These are phyloP conservation scores for Syrista parreyssii DNA, from an alignment of 2,888 invertebrate genomes.

Conservation along the genomic window DNA sequence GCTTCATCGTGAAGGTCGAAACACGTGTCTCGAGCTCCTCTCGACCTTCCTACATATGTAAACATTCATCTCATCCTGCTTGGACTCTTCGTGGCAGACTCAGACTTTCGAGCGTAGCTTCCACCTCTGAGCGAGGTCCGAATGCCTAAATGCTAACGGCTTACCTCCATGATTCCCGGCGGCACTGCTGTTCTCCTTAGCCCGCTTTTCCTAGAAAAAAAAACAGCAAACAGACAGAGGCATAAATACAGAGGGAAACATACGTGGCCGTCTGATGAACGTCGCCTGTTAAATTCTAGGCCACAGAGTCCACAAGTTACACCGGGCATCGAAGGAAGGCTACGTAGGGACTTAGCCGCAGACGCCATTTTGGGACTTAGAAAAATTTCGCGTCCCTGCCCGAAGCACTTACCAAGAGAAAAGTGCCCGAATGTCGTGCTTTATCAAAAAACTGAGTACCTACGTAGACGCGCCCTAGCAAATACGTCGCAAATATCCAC, in stretches of 20 bases:
- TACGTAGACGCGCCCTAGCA: slow-evolving; percentile 15
- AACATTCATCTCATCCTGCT: too few species aligned
- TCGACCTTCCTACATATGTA: not conserved
- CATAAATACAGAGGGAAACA: too few species aligned
- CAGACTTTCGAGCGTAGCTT: not conserved
- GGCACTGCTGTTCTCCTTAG: slow-evolving; percentile 62
- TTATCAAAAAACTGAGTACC: slow-evolving; percentile 38
- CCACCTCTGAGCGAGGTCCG: not conserved
- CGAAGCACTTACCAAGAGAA: slow-evolving; percentile 68
- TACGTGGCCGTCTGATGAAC: too few species aligned
- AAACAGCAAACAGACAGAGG: slow-evolving; percentile 14
- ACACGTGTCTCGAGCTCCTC: not conserved
- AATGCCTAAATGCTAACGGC: slow-evolving; percentile 23
- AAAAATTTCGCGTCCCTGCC: slow-evolving; percentile 71
- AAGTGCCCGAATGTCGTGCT: slow-evolving; percentile 48
- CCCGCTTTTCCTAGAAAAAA: slow-evolving; percentile 61
- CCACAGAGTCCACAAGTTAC: not conserved
- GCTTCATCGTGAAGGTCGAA: not conserved
- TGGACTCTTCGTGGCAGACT: not conserved
- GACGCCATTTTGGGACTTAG: slow-evolving; percentile 92
- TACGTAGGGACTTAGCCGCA: slow-evolving; percentile 74
- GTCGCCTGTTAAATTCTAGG: not conserved
- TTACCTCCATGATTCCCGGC: slow-evolving; percentile 64
- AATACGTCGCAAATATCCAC: slow-evolving; percentile 33
- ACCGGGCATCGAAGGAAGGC: slow-evolving; percentile 14